Evolutionary conservation across 2,797 vertebrate species (phyloP), one percentile per base, ranked within the genome.

Genomic region (Molothrus ater): DNA sequence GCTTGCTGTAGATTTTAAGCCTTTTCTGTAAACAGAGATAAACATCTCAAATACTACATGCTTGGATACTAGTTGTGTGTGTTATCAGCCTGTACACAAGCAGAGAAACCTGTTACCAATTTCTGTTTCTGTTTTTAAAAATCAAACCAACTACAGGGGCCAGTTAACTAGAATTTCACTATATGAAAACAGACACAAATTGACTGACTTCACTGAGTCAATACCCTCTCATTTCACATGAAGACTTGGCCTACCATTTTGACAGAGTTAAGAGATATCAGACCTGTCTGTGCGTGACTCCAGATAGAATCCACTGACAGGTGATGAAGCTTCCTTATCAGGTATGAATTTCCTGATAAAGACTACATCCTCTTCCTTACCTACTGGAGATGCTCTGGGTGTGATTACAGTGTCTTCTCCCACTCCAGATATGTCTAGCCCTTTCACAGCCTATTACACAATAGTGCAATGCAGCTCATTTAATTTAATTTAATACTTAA

Each of bases 401-500:
- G 31, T 76, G 43, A 79, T 19, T 60, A 38, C 12, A 43, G 15
- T 24, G 31, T 40, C 21, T 86, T 83, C 47, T 86, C 50, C 34
- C 22, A 10, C 57, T 61, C 63, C 70, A 84, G 57, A 45, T 42
- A 10, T 40, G 38, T 53, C 32, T 40, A 60, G 38, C 19, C 53
- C 32, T 86, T 86, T 94, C 56, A 61, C 17, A 89, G 48, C 26
- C 42, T 83, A 63, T 79, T 80, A 76, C 34, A 50, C n/a, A 75
- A 9, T 12, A 61, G 20, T 59, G 61, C 8, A 4, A 18, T 56
- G 28, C 38, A 76, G 56, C 10, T 84, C 12, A 57, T 92, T 95
- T 80, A 81, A 64, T 90, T 95, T 76, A 80, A 63, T 88, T 94
- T 75, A 76, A 91, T 91, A 43, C 63, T 66, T 45, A 84, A 85